A percentile compares a stretch with the other conserved stretches of the same genome.
phyloP scores from a whole-genome alignment of 2,113 vertebrate genomes.

The Actenoides hombroni region DNA sequence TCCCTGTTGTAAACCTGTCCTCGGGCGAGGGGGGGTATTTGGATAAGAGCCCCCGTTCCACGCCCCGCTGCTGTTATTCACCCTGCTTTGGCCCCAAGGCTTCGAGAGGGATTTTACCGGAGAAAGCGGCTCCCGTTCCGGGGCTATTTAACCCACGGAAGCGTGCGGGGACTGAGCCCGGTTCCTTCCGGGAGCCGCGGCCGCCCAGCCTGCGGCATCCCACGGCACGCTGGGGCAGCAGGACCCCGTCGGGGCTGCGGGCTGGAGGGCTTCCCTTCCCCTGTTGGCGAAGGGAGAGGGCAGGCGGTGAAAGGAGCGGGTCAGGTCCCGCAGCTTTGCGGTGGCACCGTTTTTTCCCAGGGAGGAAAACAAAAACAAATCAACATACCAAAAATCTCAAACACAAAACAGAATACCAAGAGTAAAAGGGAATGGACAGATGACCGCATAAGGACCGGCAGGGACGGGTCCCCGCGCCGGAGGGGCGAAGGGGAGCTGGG shows the following conservation, averaged over 20 bases:
- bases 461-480: not conserved
- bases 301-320: not conserved
- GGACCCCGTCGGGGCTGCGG: not conserved
- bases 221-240: not conserved
- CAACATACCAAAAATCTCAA: not conserved
- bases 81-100: not conserved
- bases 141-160: not conserved
- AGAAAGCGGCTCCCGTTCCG: not conserved
- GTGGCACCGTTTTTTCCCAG: not conserved
- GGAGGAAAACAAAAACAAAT: not conserved
- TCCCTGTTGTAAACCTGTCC: too few species aligned
- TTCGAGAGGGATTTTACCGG: not conserved
- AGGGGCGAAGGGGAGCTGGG: not conserved
- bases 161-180: not conserved
- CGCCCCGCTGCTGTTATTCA: not conserved
- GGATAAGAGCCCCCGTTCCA: not conserved
- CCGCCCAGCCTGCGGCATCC: not conserved
- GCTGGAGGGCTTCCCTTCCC: not conserved
- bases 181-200: not conserved
- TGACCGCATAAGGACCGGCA: not conserved
- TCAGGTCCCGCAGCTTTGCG: not conserved
- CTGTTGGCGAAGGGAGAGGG: not conserved
- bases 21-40: accelerated
- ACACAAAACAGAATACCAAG: not conserved
- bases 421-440: not conserved